phyloP scores from a whole-genome alignment of 2,113 vertebrate species.

The Oxygymnocypris stewartii region DNA sequence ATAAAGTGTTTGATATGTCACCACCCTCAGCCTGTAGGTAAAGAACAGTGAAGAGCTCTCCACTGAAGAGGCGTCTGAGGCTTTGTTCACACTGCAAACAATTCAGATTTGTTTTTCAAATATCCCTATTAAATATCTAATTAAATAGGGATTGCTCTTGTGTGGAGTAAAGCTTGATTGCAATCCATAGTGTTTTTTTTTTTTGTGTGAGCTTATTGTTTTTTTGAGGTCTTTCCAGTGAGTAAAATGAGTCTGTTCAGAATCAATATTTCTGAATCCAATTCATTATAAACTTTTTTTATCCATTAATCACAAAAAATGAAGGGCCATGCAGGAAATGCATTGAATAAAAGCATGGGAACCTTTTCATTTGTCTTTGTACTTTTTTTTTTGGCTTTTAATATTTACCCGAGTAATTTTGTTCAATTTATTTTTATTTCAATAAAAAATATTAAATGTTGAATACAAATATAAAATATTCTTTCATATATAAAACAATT shows the following conservation, averaged over 20 bases:
- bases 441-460: not conserved
- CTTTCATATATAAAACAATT: too few species aligned
- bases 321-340: not conserved
- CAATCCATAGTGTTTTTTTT: not conserved
- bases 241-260: not conserved
- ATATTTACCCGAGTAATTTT: not conserved
- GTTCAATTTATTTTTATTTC: not conserved
- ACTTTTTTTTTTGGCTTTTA: not conserved
- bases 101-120: not conserved
- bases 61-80: not conserved
- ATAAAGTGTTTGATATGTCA: constrained; percentile 24
- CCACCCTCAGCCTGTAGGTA: not conserved
- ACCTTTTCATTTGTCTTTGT: not conserved
- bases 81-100: not conserved
- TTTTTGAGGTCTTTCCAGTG: not conserved
- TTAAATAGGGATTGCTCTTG: not conserved
- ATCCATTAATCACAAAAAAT: not conserved
- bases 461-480: too few species aligned
- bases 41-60: not conserved
- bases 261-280: not conserved
- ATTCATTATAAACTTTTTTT: not conserved
- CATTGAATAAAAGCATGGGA: not conserved
- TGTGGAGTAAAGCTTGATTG: not conserved
- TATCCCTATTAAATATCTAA: not conserved
- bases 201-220: not conserved